phyloP scores from a whole-genome alignment of 2,797 vertebrate genomes.

The Crenichthys baileyi region DNA sequence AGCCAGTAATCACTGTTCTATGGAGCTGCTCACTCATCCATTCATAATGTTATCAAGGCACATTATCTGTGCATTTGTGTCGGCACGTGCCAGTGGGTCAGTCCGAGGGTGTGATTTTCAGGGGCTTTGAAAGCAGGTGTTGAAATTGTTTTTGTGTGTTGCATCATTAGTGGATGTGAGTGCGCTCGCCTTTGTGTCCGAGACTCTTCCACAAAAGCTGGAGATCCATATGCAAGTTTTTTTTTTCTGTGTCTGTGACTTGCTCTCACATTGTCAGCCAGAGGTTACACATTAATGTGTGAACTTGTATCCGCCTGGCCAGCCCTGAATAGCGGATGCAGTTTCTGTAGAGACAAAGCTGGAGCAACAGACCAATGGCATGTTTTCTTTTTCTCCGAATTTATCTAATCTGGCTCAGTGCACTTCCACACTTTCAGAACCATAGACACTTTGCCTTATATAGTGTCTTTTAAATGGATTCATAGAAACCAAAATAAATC shows the following conservation, averaged over 20 bases:
- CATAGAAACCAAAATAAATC: not conserved
- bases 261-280: slow-evolving; percentile 66
- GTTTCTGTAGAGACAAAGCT: slow-evolving; percentile 39
- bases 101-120: slow-evolving; percentile 33
- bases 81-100: slow-evolving; percentile 17
- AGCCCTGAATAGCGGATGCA: slow-evolving; percentile 52
- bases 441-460: not conserved
- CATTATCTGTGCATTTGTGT: slow-evolving; percentile 61
- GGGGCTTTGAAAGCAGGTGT: slow-evolving; percentile 48
- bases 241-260: slow-evolving; percentile 51
- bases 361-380: slow-evolving; percentile 1
- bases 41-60: slow-evolving; percentile 74
- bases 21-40: slow-evolving; percentile 69
- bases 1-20: slow-evolving; percentile 72
- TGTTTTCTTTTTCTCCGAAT: slow-evolving; percentile 7
- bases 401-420: not conserved
- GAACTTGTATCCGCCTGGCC: slow-evolving; percentile 46
- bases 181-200: slow-evolving; percentile 1
- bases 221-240: slow-evolving; percentile 42
- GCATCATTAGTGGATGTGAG: not conserved
- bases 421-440: not conserved
- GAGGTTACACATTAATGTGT: slow-evolving; percentile 72
- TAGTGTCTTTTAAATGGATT: not conserved
- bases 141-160: slow-evolving; percentile 25
- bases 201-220: not conserved